phyloP scores from a whole-genome alignment of 2,113 vertebrate species.

The Nymphicus hollandicus region DNA sequence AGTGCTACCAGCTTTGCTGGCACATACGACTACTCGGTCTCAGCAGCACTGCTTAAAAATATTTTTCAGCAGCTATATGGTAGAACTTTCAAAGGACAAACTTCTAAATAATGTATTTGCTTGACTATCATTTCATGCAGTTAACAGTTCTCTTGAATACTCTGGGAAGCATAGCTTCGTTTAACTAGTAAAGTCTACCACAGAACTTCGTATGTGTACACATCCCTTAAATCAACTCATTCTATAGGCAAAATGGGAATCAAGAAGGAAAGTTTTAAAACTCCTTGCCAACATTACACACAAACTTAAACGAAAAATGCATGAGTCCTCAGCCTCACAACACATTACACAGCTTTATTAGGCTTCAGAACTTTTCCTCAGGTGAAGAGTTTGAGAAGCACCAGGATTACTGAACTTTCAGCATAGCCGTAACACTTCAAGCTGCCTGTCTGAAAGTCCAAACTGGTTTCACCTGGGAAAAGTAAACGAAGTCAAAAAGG shows the following conservation, averaged over 20 bases:
- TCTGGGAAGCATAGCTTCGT: neutral
- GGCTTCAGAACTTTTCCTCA: neutral
- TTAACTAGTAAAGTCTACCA: neutral
- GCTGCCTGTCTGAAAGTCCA: neutral
- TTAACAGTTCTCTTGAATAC: neutral
- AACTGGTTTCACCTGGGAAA: neutral
- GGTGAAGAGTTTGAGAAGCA: neutral
- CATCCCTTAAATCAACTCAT: neutral
- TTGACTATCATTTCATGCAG: neutral
- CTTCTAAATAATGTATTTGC: neutral
- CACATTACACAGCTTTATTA: neutral
- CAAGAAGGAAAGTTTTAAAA: neutral
- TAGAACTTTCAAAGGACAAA: neutral
- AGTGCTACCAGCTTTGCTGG: neutral
- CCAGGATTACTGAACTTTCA: neutral
- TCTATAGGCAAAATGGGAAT: neutral
- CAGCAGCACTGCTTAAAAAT: neutral
- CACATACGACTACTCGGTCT: neutral
- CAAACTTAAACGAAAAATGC: neutral
- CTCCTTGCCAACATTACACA: neutral
- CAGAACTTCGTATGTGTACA: neutral
- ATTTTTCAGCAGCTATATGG: neutral
- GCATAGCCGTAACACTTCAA: neutral
- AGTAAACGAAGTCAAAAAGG: neutral
- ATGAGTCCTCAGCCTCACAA: neutral